phyloP scores from a whole-genome alignment of 1,140 invertebrate genomes.

The Saccostrea glomerata region DNA sequence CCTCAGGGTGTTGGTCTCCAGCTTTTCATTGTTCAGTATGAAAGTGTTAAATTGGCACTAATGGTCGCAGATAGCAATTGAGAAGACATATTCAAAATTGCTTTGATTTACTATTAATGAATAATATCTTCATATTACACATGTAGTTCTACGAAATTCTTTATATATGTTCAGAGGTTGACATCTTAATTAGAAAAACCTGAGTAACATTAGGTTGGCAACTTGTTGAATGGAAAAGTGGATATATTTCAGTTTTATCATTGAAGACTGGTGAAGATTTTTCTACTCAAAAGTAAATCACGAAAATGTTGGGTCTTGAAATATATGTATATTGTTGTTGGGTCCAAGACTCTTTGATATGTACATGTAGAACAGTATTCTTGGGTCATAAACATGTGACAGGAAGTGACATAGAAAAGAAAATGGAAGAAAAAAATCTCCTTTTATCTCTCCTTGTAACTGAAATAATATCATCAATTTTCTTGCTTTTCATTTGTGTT shows the following conservation, averaged over 20 bases:
- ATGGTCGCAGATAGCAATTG: not conserved
- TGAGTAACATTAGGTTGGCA: not conserved
- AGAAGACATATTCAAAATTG: not conserved
- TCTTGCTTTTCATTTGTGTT: not conserved
- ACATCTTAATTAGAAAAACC: not conserved
- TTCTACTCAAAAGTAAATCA: not conserved
- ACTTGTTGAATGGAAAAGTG: not conserved
- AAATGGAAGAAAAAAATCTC: constrained; percentile 8
- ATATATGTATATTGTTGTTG: constrained; percentile 5
- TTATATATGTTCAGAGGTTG: not conserved
- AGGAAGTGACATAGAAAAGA: not conserved
- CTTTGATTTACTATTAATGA: not conserved
- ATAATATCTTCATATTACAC: not conserved
- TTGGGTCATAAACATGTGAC: constrained; percentile 9
- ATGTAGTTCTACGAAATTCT: not conserved
- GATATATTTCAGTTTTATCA: not conserved
- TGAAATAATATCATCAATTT: not conserved
- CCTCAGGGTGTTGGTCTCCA: not conserved
- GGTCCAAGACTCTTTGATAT: constrained; percentile 4
- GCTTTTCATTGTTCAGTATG: too few species aligned
- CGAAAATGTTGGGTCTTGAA: constrained; percentile 4
- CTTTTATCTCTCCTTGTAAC: not conserved
- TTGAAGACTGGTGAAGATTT: not conserved
- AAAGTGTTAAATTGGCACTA: not conserved
- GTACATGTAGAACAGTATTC: not conserved